Percentiles rank a stretch among this genome's conserved stretches.
Evolutionary conservation across 2,888 invertebrate genomes (phyloP).

Genomic region (Eristalinus sepulchralis): DNA sequence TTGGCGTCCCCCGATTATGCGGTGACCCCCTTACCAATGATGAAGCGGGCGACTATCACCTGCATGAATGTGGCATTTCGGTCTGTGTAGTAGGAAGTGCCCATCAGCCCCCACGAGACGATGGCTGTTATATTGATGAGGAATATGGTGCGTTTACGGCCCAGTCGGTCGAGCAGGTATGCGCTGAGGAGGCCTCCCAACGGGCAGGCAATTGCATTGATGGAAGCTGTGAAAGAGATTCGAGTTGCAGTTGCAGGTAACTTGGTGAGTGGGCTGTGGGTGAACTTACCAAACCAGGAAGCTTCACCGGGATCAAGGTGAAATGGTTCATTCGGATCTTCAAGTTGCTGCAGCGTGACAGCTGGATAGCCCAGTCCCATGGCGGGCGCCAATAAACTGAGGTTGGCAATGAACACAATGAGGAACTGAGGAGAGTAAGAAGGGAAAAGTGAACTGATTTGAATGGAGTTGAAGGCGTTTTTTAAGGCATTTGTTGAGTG

Average conservation of each 20-base stretch:
- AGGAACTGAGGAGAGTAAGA: constrained; percentile 65
- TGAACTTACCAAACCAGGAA: constrained; percentile 75
- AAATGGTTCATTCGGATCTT: constrained; percentile 66
- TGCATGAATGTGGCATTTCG: constrained; percentile 70
- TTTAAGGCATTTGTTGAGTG: not conserved
- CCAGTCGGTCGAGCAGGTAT: constrained; percentile 73
- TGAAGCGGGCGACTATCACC: constrained; percentile 73
- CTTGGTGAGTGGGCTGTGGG: not conserved
- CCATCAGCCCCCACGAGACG: constrained; percentile 73
- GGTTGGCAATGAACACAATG: constrained; percentile 73
- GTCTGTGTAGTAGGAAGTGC: constrained; percentile 69
- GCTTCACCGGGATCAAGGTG: constrained; percentile 69
- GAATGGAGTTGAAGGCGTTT: not conserved
- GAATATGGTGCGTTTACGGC: constrained; percentile 73
- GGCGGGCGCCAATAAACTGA: constrained; percentile 73
- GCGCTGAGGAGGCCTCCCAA: constrained; percentile 73
- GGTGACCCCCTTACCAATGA: constrained; percentile 72
- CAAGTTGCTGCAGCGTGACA: constrained; percentile 72
- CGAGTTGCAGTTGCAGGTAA: not conserved
- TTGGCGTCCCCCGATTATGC: not conserved
- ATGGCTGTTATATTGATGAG: constrained; percentile 73
- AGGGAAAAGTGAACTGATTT: not conserved
- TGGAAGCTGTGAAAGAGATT: constrained; percentile 72
- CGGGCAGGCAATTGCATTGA: constrained; percentile 74
- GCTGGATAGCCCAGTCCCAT: constrained; percentile 75